Evolutionary conservation across 53 echinoderm and acorn worm genomes (phyloP).

Genomic region (Stichopus horrens): DNA sequence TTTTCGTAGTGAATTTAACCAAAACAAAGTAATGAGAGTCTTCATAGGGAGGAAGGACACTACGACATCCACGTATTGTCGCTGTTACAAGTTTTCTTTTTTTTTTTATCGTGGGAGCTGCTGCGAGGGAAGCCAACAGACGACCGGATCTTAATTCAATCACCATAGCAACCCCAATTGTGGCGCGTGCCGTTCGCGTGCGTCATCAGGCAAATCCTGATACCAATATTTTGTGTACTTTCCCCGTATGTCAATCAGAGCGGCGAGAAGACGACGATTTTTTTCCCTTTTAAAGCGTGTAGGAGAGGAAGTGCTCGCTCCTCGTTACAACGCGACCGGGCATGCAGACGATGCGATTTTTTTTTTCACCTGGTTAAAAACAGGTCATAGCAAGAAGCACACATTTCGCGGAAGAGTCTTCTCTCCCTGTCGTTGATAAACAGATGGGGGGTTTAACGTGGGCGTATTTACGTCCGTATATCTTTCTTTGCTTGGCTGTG

Average conservation of each 20-base stretch:
- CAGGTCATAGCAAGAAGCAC: not conserved
- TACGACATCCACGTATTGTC: not conserved
- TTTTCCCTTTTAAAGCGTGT: not conserved
- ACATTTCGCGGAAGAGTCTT: not conserved
- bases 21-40: too few relatives aligned
- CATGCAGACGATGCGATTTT: not conserved
- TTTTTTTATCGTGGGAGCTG: constrained; percentile 17
- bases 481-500: not conserved
- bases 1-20: too few relatives aligned
- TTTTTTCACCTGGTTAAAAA: not conserved
- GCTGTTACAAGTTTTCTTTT: constrained; percentile 10
- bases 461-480: not conserved
- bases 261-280: not conserved
- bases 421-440: not conserved
- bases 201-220: constrained; percentile 43
- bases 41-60: constrained; percentile 1
- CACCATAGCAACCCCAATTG: constrained; percentile 43
- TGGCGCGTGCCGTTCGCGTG: constrained; percentile 48
- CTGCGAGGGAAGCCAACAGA: constrained; percentile 46
- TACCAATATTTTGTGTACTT: constrained; percentile 43
- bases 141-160: constrained; percentile 48
- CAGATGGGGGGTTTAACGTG: not conserved
- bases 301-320: not conserved
- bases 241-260: constrained; percentile 41
- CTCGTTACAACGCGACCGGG: not conserved